Evolutionary conservation across 2,888 invertebrate species (phyloP).

Genomic region (Sesia apiformis): DNA sequence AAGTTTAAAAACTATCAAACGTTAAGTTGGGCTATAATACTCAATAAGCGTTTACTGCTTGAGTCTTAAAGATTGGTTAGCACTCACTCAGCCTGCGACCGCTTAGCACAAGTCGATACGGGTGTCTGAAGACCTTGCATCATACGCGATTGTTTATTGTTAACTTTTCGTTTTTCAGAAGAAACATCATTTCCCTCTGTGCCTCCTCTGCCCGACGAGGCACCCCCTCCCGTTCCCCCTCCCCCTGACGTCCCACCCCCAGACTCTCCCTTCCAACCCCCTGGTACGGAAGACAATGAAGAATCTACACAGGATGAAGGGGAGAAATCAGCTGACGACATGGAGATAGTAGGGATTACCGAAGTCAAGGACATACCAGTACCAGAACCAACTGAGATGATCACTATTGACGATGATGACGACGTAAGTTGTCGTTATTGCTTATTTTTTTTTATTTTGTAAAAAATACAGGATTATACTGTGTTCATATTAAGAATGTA

Average conservation of each 20-base stretch:
- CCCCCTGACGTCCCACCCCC: conserved; percentile 21
- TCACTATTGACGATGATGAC: conserved; percentile 36
- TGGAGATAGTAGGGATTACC: conserved; percentile 35
- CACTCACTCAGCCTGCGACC: too few relatives aligned
- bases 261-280: conserved; percentile 6
- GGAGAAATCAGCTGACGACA: conserved; percentile 20
- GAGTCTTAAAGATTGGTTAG: too few relatives aligned
- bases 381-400: conserved; percentile 24
- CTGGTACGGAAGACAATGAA: conserved; percentile 1
- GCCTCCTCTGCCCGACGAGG: conserved; percentile 62
- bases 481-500: too few relatives aligned
- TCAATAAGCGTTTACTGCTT: too few relatives aligned
- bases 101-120: too few relatives aligned
- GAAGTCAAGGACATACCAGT: conserved; percentile 42
- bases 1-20: too few relatives aligned
- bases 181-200: conserved; percentile 53
- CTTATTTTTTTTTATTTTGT: too few relatives aligned
- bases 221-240: conserved; percentile 40
- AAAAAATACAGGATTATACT: too few relatives aligned
- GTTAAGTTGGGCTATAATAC: too few relatives aligned
- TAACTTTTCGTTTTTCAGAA: conserved; percentile 11
- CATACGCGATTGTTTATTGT: too few relatives aligned
- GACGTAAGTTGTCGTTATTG: too few relatives aligned
- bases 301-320: conserved; percentile 2
- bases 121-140: too few relatives aligned